These are phyloP conservation scores for Lepidotrigona ventralis DNA, from an alignment of 1,140 invertebrate species.

Conservation along the genomic window DNA sequence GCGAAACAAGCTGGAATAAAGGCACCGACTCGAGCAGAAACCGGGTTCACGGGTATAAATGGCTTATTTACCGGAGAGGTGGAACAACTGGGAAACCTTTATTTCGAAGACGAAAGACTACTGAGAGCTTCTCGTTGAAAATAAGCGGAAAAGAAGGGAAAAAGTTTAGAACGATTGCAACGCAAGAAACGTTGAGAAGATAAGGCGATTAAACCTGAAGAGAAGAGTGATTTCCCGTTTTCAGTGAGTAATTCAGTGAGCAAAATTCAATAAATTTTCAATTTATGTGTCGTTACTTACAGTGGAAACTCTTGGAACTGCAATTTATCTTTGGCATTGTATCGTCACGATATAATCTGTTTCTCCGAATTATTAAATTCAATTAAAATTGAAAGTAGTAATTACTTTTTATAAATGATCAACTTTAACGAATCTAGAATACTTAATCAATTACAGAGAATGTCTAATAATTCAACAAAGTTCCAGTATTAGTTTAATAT, in stretches of 20 bases:
- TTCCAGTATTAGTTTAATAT: no score
- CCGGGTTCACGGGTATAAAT: slow-evolving; percentile 19
- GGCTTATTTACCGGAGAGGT: slow-evolving; percentile 27
- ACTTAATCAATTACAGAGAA: no score
- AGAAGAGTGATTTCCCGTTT: background rate
- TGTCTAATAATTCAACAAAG: no score
- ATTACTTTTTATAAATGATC: no score
- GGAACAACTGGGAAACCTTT: background rate
- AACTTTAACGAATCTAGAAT: no score
- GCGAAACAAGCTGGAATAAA: slow-evolving; percentile 13
- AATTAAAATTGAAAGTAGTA: no score
- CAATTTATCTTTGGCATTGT: background rate
- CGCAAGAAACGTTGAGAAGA: no score
- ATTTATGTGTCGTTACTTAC: no score
- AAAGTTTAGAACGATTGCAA: background rate
- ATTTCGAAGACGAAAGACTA: background rate
- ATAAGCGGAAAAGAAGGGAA: background rate
- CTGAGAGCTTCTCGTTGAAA: background rate
- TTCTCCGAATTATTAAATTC: no score
- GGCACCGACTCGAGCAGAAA: background rate
- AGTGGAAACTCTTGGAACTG: background rate
- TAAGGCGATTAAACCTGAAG: background rate
- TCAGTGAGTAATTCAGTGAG: no score
- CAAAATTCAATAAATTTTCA: background rate
- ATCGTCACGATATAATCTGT: no score